Evolutionary conservation across 2,113 vertebrate species (phyloP).

Genomic region (Ochotona princeps): DNA sequence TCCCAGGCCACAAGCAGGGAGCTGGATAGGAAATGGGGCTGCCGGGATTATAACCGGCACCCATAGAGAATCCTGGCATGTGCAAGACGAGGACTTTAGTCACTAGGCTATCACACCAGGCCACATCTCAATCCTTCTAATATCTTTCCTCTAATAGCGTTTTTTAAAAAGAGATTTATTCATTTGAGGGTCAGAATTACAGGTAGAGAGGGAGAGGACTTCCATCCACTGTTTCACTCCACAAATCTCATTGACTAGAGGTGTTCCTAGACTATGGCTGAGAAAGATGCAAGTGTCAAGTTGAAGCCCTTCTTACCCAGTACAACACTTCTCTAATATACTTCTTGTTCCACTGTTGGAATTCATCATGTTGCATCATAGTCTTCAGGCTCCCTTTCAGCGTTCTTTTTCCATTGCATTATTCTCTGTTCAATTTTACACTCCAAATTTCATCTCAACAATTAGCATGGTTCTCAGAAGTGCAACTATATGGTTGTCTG

Average conservation of each 20-base stretch:
- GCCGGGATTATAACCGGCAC: too few relatives aligned
- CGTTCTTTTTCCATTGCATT: neutral
- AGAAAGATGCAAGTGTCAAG: neutral
- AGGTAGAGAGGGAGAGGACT: too few relatives aligned
- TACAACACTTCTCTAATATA: neutral
- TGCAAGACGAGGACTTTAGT: too few relatives aligned
- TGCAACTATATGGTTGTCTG: neutral
- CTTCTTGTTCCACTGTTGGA: neutral
- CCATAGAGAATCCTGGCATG: too few relatives aligned
- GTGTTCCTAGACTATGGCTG: neutral
- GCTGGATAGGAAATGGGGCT: too few relatives aligned
- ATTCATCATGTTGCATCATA: neutral
- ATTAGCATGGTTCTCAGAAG: neutral
- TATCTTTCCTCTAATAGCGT: neutral
- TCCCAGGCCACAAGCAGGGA: too few relatives aligned
- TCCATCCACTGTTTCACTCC: too few relatives aligned
- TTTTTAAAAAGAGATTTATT: too few relatives aligned
- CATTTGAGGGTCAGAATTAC: too few relatives aligned
- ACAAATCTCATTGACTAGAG: too few relatives aligned
- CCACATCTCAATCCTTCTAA: neutral
- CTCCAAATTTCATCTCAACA: neutral
- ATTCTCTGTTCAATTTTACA: neutral
- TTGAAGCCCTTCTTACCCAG: neutral
- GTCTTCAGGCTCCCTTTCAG: neutral
- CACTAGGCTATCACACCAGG: too few relatives aligned